These are phyloP conservation scores for Mus musculus DNA, from an alignment of 2,113 vertebrate genomes.

Conservation along the genomic window DNA sequence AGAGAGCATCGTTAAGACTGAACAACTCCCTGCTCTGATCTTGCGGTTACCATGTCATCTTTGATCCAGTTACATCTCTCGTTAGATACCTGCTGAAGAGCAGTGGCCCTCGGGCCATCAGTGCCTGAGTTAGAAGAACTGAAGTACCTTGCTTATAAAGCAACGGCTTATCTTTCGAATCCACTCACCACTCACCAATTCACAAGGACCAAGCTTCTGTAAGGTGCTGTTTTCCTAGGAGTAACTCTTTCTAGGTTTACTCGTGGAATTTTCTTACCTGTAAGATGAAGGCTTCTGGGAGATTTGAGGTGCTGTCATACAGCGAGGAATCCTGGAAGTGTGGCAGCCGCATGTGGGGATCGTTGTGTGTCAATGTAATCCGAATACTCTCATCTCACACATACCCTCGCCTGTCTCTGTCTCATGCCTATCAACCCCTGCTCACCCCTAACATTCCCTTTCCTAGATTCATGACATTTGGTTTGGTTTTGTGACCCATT, in stretches of 20 bases:
- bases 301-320: background rate
- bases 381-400: background rate
- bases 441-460: too few relatives aligned
- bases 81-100: background rate
- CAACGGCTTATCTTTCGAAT: conserved; percentile 25
- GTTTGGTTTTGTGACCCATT: background rate
- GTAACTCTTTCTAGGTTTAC: background rate
- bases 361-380: too few relatives aligned
- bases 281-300: background rate
- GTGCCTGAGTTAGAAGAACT: background rate
- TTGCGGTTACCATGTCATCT: background rate
- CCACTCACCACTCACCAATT: background rate
- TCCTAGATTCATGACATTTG: background rate
- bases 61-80: background rate
- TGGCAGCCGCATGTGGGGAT: background rate
- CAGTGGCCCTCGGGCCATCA: background rate
- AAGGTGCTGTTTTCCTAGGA: background rate
- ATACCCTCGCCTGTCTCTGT: background rate
- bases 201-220: background rate
- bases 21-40: background rate
- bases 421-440: background rate
- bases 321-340: background rate
- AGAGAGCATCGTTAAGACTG: background rate
- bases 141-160: background rate
- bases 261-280: background rate